Evolutionary conservation across 2,888 invertebrate species (phyloP).

Genomic region (Dichetophora obliterata): DNA sequence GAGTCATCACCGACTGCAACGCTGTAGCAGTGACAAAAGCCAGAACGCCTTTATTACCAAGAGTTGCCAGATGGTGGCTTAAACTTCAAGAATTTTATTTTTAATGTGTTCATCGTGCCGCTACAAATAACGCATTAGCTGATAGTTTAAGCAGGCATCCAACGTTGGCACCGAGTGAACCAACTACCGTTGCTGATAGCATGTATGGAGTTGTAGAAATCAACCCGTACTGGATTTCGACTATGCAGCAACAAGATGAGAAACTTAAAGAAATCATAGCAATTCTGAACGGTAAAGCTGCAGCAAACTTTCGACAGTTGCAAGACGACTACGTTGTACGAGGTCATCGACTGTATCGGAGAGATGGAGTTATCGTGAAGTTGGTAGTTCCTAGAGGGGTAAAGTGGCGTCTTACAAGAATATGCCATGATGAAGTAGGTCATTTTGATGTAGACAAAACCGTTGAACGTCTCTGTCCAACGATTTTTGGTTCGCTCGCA

Average conservation of each 20-base stretch:
- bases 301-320: not conserved
- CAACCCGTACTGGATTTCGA: conserved; percentile 12
- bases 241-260: conserved; percentile 25
- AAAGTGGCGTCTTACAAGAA: conserved; percentile 42
- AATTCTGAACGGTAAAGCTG: not conserved
- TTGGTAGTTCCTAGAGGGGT: conserved; percentile 44
- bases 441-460: too few relatives aligned
- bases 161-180: not conserved
- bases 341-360: not conserved
- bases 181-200: conserved; percentile 9
- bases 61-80: too few relatives aligned
- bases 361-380: not conserved
- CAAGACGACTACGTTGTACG: not conserved
- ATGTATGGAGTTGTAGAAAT: not conserved
- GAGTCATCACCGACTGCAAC: conserved; percentile 28
- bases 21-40: conserved; percentile 36
- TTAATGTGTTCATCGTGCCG: conserved; percentile 25
- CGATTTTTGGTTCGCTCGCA: not conserved
- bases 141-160: conserved; percentile 32
- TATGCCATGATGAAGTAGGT: conserved; percentile 50
- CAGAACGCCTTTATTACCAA: too few relatives aligned
- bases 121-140: conserved; percentile 21
- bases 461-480: too few relatives aligned
- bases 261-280: not conserved
- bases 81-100: conserved; percentile 40